Evolutionary conservation across 2,797 vertebrate genomes (phyloP), one percentile per base, ranked within the genome.

Genomic region (Stomatorhinus walkeri): DNA sequence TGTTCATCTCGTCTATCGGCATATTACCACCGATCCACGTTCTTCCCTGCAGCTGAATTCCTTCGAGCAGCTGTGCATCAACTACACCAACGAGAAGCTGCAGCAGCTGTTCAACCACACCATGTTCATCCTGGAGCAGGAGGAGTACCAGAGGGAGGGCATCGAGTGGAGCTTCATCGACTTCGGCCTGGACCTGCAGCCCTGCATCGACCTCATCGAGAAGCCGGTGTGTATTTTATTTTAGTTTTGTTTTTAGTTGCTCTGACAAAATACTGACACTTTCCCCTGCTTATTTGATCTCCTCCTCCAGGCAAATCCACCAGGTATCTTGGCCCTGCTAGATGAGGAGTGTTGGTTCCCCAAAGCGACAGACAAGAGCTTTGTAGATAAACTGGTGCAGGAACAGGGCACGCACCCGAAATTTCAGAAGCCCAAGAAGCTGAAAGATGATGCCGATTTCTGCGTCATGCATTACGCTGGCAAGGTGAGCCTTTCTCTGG

Each of bases 121-220:
- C 85, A 99, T 99, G 98, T 99, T 99, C 94, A 96, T 99, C 94
- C 96, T 99, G 94, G 98, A 99, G 95, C 98, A 99, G 93, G 98
- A 99, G 92, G 98, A 99, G 90, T 99, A 99, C 92, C 98, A 99
- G 93, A 96, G 98, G 0, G 98, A 99, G 93, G 98, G 98, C 90
- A 99, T 99, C 19, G 98, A 99, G 95, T 99, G 98, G 98, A 99
- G 97, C 93, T 99, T 99, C 95, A 99, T 99, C 22, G 98, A 99
- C 93, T 99, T 99, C 0, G 98, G 98, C 64, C 95, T 99, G 0
- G 98, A 99, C 89, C 96, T 99, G 91, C 98, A 99, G 95, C 98
- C 98, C 16, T 99, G 98, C 94, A 99, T 99, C 12, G 98, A 99
- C 88, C 96, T 99, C 87, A 99, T 99, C 0, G 98, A 99, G 94